phyloP scores from a whole-genome alignment of 2,888 invertebrate species.

The Neria commutata region DNA sequence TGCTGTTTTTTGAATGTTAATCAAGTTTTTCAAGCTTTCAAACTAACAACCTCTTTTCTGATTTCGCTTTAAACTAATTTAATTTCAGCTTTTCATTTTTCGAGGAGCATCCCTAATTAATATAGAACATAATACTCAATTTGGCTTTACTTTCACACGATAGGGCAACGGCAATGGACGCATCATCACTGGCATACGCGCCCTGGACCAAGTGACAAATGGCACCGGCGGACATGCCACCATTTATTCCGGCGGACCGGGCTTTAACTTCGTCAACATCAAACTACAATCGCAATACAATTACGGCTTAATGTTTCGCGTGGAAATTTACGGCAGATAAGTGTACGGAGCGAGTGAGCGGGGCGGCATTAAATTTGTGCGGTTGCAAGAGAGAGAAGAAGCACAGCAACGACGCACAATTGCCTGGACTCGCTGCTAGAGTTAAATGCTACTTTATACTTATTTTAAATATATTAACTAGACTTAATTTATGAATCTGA shows the following conservation, averaged over 20 bases:
- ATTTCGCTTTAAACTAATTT: too few relatives aligned
- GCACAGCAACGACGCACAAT: neutral
- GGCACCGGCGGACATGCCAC: conserved; percentile 57
- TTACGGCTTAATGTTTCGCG: conserved; percentile 53
- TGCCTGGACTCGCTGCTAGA: neutral
- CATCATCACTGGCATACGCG: conserved; percentile 55
- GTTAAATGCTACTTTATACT: conserved; percentile 7
- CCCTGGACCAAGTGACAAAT: conserved; percentile 56
- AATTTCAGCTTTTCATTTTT: too few relatives aligned
- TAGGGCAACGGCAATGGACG: conserved; percentile 54
- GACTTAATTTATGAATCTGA: conserved; percentile 16
- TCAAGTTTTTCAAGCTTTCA: too few relatives aligned
- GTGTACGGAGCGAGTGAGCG: conserved; percentile 5
- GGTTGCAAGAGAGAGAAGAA: neutral
- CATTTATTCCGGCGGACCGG: conserved; percentile 56
- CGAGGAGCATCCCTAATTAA: too few relatives aligned
- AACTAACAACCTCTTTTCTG: too few relatives aligned
- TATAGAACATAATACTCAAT: too few relatives aligned
- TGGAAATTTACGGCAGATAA: conserved; percentile 56
- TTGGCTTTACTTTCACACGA: conserved; percentile 28
- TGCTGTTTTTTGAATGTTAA: too few relatives aligned
- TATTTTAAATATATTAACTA: conserved; percentile 16
- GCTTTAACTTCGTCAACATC: conserved; percentile 56
- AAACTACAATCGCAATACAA: conserved; percentile 57
- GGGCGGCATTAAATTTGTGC: neutral